A percentile compares a stretch with the other conserved stretches of the same genome.
Conservation (phyloP, 2,113 vertebrate species). For the Turnix velox region DNA sequence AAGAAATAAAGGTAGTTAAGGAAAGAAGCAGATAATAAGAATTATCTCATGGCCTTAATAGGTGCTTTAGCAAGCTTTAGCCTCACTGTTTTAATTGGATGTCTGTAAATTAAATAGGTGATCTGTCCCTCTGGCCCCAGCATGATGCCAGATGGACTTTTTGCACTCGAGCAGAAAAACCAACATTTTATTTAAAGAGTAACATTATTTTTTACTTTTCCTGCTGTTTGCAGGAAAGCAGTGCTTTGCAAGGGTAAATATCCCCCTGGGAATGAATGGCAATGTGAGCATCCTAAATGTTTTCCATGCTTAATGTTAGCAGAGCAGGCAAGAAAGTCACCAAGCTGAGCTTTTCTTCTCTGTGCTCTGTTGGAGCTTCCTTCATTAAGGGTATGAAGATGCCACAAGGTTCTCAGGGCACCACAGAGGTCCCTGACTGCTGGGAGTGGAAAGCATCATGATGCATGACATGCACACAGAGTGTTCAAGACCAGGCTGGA, state of each 20-base stretch:
- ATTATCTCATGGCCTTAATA: background rate
- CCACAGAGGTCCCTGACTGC: accelerated
- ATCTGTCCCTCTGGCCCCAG: background rate
- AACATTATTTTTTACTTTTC: background rate
- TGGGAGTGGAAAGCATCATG: accelerated
- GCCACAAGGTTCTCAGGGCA: accelerated
- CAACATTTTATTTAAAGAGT: background rate
- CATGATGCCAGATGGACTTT: background rate
- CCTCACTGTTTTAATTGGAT: background rate
- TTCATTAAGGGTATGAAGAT: background rate
- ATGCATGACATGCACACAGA: no score
- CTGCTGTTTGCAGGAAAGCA: background rate
- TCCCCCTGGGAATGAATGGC: background rate
- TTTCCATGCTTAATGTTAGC: background rate
- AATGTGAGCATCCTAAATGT: background rate
- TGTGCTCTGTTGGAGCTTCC: background rate
- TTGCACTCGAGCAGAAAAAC: background rate
- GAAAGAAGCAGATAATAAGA: background rate
- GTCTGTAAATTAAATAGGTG: background rate
- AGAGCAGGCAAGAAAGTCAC: background rate
- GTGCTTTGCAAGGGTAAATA: background rate
- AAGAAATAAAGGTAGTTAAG: background rate
- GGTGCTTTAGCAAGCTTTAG: background rate
- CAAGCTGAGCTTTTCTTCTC: background rate
- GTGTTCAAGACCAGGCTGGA: no score